Evolutionary conservation across 1,140 invertebrate genomes (phyloP), one percentile per base, ranked within the genome.

Genomic region (Danaus melanippus): DNA sequence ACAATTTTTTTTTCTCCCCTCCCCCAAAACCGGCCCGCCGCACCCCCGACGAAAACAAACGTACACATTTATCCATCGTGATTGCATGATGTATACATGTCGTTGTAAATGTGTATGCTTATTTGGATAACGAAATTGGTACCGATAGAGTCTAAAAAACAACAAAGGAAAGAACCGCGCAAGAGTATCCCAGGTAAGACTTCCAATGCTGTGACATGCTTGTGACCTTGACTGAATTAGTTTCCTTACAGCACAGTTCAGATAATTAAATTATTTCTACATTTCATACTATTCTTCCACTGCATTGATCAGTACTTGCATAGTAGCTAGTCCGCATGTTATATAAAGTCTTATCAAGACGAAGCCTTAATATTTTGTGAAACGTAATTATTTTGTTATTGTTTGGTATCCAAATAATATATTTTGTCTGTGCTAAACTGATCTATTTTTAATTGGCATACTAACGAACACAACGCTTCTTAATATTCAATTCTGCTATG

Each of bases 101-200:
- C 58, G 66, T 67, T 81, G 69, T 77, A 71, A 79, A 82, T 81
- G 83, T 86, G 83, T 83, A 84, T 82, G 80, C 78, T 74, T 79
- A 69, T 74, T 74, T 61, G 70, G 69, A 72, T 66, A 68, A 66
- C 62, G 60, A 55, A 57, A 73, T 77, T 76, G 67, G 69, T 56
- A 57, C 67, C 60, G 66, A 73, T 92, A 96, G 94, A 95, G 91
- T 93, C 93, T 91, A 95, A 95, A 94, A 95, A 95, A 92, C 92
- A 94, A 89, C 92, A 92, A 90, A 93, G 93, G 90, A 94, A 93
- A 90, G 79, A 66, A 64, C 80, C 83, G 46, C 79, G 84, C 71
- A 95, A 95, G 90, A 95, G 93, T 86, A 87, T 94, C 88, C 90
- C 93, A 92, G 93, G 93, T 95, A 93, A 95, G 83, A 55, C 57